phyloP scores from a whole-genome alignment of 2,113 vertebrate species.

The Phrynosoma platyrhinos region DNA sequence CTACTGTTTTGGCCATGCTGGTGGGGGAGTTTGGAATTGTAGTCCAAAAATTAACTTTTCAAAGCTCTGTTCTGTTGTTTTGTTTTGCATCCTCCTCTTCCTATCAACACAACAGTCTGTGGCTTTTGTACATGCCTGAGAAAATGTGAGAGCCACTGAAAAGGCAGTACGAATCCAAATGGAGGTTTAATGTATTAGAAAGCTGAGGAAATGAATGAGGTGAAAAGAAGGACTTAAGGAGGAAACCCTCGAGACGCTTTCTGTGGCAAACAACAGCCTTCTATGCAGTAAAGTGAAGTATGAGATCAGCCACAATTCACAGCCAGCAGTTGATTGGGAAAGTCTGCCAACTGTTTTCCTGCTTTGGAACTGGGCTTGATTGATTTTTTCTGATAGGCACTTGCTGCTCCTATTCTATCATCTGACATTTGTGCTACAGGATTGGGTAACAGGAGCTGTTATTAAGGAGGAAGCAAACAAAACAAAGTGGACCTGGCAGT shows the following conservation, averaged over 20 bases:
- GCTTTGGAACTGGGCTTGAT: background rate
- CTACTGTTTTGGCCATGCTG: too few species aligned
- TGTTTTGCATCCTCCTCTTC: background rate
- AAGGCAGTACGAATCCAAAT: conserved; percentile 33
- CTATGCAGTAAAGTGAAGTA: conserved; percentile 49
- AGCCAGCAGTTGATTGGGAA: conserved; percentile 30
- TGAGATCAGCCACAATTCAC: conserved; percentile 46
- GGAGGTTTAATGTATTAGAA: conserved; percentile 31
- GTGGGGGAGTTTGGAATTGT: background rate
- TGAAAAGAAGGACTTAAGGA: conserved; percentile 58
- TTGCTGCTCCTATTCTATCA: conserved; percentile 8
- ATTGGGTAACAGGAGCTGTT: background rate
- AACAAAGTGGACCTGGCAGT: background rate
- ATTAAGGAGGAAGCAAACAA: background rate
- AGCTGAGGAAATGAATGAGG: conserved; percentile 41
- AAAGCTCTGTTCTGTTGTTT: background rate
- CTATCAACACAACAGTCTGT: background rate
- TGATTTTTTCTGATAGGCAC: background rate
- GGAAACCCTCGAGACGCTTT: conserved; percentile 52
- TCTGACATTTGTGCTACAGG: conserved; percentile 2
- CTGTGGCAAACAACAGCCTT: conserved; percentile 66
- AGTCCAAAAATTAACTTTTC: background rate
- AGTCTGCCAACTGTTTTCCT: conserved; percentile 12
- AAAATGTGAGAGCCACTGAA: conserved; percentile 4
- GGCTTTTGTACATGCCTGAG: background rate